These are phyloP conservation scores for Xestia c-nigrum DNA, from an alignment of 2,888 invertebrate genomes.

Conservation along the genomic window DNA sequence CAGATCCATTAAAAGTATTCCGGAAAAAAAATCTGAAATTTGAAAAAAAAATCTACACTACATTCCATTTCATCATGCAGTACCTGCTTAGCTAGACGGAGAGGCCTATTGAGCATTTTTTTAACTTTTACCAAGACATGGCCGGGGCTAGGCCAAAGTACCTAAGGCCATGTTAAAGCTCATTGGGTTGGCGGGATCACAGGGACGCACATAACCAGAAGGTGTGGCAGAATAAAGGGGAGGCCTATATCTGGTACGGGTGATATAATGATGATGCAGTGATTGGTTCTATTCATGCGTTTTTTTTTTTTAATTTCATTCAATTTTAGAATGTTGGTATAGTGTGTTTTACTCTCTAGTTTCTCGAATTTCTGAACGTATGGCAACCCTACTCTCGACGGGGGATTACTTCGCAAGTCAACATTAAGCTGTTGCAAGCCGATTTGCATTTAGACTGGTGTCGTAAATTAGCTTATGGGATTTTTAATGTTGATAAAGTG, in stretches of 20 bases:
- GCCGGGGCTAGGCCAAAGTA: no score
- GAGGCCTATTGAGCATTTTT: no score
- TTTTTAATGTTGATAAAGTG: conserved; percentile 14
- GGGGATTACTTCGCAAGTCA: conserved; percentile 24
- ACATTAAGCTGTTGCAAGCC: conserved; percentile 34
- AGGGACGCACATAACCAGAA: no score
- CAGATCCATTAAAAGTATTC: not conserved
- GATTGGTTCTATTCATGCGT: no score
- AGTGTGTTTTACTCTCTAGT: not conserved
- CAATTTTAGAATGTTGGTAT: not conserved
- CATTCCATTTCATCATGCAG: not conserved
- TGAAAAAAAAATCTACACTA: not conserved
- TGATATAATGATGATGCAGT: no score
- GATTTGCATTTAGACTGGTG: conserved; percentile 48
- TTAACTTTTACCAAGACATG: no score
- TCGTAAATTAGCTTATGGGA: conserved; percentile 19
- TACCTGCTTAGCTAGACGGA: not conserved
- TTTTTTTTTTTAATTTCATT: no score
- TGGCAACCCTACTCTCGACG: not conserved
- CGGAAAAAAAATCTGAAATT: not conserved
- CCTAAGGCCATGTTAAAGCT: no score
- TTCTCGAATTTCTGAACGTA: not conserved
- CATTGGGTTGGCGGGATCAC: no score
- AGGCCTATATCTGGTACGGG: no score
- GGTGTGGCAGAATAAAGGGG: no score